Evolutionary conservation across 1,140 invertebrate genomes (phyloP), one percentile per base, ranked within the genome.

Genomic region (Trichoplusia ni): DNA sequence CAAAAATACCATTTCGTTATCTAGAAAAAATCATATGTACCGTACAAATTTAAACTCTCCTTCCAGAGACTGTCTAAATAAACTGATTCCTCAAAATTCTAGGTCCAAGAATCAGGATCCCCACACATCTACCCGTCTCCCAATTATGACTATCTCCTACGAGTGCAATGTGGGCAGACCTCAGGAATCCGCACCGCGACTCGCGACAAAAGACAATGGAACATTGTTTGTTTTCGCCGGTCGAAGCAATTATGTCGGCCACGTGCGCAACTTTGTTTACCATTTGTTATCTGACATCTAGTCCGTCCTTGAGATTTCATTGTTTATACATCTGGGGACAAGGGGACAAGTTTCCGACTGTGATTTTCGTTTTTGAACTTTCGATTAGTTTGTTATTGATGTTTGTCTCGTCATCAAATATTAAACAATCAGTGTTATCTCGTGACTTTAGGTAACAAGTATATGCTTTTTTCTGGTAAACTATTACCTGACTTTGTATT

Each of bases 231-330:
- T 71, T 77, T 77, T 77, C 69, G 64, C 59, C 69, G 71, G 66
- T 58, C 70, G 73, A 27, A 58, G 69, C 82, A 84, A 82, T 82
- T 78, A 84, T 76, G 74, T 77, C 72, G 69, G 60, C 73, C 82
- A 82, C 82, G 82, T 82, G 82, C 64, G 64, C 54, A 42, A 56
- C 61, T 67, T 75, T 84, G 82, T 84, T 84, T 84, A 84, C 82
- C 77, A 79, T 82, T 81, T 84, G 82, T 81, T 84, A 84, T 84
- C 81, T 82, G 46, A 18, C 64, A 77, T 82, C 76, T 75, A 79
- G 74, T 33, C 65, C 69, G 82, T 84, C 82, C 82, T 84, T 82
- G 80, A 73, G 72, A 70, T 68, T 72, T 69, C 74, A 73, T 77
- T 80, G 75, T 60, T 60, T 42, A 35, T 47, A 47, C 56, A 53